Percentiles rank a stretch among this genome's conserved stretches.
These are phyloP conservation scores for Puma concolor DNA, from an alignment of 2,113 vertebrate species.

Conservation along the genomic window DNA sequence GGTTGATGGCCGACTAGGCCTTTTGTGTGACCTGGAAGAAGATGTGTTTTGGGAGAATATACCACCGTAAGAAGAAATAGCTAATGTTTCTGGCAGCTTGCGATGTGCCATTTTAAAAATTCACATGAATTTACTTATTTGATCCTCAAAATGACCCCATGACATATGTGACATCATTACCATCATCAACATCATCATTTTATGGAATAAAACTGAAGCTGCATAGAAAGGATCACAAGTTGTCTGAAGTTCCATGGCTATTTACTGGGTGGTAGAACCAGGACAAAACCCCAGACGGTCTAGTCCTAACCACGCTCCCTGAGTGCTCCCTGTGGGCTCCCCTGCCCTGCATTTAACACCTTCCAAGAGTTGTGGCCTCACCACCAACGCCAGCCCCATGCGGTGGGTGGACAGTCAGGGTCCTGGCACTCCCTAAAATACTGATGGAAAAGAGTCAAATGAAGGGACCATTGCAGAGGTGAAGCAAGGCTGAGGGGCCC, in stretches of 20 bases:
- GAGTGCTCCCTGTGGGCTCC: rapidly evolving
- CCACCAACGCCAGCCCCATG: not conserved
- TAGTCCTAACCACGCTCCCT: rapidly evolving
- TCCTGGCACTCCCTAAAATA: not conserved
- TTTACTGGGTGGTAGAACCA: too few species aligned
- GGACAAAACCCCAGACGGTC: not conserved
- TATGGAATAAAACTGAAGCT: not conserved
- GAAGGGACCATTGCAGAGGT: not conserved
- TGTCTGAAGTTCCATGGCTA: too few species aligned
- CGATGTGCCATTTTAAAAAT: not conserved
- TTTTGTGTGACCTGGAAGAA: not conserved
- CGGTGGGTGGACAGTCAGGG: rapidly evolving
- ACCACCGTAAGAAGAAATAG: not conserved
- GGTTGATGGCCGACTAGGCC: not conserved
- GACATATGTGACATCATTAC: rapidly evolving
- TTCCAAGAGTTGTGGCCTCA: not conserved
- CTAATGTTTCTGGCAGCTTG: not conserved
- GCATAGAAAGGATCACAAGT: rapidly evolving
- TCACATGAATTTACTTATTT: not conserved
- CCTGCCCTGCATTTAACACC: rapidly evolving
- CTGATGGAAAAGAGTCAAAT: not conserved
- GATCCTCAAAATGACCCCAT: not conserved
- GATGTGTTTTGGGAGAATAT: not conserved
- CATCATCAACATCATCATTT: not conserved
- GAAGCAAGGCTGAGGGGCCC: not conserved